Base-by-base conservation (phyloP, 2,113 vertebrate species). In the Cyanoramphus novaezelandiae region DNA sequence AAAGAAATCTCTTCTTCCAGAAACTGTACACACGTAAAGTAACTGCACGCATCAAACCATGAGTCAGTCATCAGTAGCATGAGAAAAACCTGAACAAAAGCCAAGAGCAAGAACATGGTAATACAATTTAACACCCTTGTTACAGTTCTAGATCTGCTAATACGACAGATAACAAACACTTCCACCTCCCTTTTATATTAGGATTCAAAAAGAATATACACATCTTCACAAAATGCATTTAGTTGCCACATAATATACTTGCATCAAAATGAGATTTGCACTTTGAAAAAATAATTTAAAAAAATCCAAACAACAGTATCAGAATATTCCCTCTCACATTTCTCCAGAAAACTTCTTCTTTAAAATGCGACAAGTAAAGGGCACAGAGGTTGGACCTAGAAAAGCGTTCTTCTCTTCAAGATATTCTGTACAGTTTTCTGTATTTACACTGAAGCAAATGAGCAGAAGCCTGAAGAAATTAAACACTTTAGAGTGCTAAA, bases 401-500 rank as follows among this genome's bases (percentile, higher is more conserved):
- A 94, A 95, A 79, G 46, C 64, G 52, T 46, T 90, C 10, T 86
- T 83, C 59, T 80, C 69, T 75, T 88, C 64, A 82, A 0, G 0
- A 92, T 71, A 82, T n/a, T 88, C 81, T 96, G 90, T 90, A 92
- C 77, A 85, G 57, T 86, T 88, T 80, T 90, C 81, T 68, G 74
- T 95, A 96, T 95, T 94, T 96, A 96, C 88, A 91, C 17, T 60
- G 70, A 92, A 91, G 70, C 27, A 85, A 96, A 65, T n/a, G 50
- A 97, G 91, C 93, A 97, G 90, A 92, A 95, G 70, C 75, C 62
- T 90, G 69, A 96, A 97, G 87, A 98, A 98, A 98, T 97, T 98
- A 98, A 97, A 97, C 97, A 1, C 97, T 85, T 93, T 91, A 39
- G 95, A 97, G 97, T 97, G 95, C 98, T 98, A 97, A 97, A 97